Evolutionary conservation across 1,140 invertebrate species (phyloP), one percentile per base, ranked within the genome.

Genomic region (Drosophila repleta): DNA sequence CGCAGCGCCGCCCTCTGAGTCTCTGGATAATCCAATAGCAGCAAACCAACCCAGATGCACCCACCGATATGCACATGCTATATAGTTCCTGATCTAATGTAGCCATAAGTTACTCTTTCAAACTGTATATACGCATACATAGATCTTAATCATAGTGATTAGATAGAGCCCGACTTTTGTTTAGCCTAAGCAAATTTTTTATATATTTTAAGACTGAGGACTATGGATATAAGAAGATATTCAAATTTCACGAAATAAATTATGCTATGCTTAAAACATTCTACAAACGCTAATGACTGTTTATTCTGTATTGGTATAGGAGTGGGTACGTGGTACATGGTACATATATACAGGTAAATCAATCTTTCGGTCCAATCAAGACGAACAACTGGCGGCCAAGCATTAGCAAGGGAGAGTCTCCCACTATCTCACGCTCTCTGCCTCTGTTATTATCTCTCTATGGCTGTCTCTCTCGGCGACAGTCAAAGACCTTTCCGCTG

Each of bases 141-240:
- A 65, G 29, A 70, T 26, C n/a, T 45, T 45, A 32, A 52, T 26
- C 58, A 45, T 64, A 58, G 17, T 41, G 2, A 10, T 70, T 51
- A 41, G n/a, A 48, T 21, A n/a, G 51, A 39, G 51, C n/a, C 15
- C 41, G 15, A 10, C 26, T 13, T 18, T 58, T 66, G 53, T 72
- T 52, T 72, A 66, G 41, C 46, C 53, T 72, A 43, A 66, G 51
- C 11, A 71, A 21, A 35, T 24, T 39, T 58, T 65, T 74, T 74
- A 75, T 82, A 35, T 61, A 64, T 87, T 78, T 87, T 85, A 88
- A 87, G 83, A 88, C 83, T 87, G 82, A 87, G 57, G 24, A 73
- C 53, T 49, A 66, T 32, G 20, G 37, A 60, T 48, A 37, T 65
- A 56, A 57, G 53, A 51, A 39, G 13, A 52, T 29, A 62, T 56